Conservation (phyloP, 2,888 invertebrate species). For the Drosophila neonasuta region DNA sequence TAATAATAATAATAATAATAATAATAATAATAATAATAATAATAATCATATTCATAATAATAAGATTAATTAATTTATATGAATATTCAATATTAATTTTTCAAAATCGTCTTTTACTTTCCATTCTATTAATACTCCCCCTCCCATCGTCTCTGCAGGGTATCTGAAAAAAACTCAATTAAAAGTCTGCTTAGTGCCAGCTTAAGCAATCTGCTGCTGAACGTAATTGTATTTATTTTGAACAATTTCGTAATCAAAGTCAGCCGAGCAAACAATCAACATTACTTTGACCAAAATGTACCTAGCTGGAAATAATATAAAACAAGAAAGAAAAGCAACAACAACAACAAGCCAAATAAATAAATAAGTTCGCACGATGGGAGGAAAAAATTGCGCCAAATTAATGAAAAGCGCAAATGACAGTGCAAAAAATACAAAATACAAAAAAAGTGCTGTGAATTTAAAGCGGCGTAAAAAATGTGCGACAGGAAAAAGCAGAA, state of each 20-base stretch:
- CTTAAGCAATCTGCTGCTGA: slow-evolving; percentile 31
- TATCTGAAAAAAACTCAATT: slow-evolving; percentile 63
- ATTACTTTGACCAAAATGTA: slow-evolving; percentile 69
- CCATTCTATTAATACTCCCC: slow-evolving; percentile 1
- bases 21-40: no score
- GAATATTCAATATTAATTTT: no score
- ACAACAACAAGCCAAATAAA: slow-evolving; percentile 37
- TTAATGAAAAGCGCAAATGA: slow-evolving; percentile 68
- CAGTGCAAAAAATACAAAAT: slow-evolving; percentile 53
- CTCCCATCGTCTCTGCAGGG: slow-evolving; percentile 4
- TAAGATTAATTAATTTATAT: no score
- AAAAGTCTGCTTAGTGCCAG: slow-evolving; percentile 57
- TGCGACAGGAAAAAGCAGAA: slow-evolving; percentile 46
- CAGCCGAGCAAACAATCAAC: slow-evolving; percentile 74
- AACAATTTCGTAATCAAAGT: slow-evolving; percentile 77
- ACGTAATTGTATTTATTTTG: slow-evolving; percentile 75
- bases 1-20: no score
- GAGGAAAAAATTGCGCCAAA: slow-evolving; percentile 60
- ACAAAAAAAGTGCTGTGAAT: slow-evolving; percentile 53
- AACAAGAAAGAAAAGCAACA: slow-evolving; percentile 12
- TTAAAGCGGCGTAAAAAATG: slow-evolving; percentile 61
- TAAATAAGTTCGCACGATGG: slow-evolving; percentile 67
- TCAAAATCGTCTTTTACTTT: no score
- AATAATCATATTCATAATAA: no score
- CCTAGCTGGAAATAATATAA: slow-evolving; percentile 61